These are phyloP conservation scores for Yponomeuta evonymella DNA, from an alignment of 2,888 invertebrate genomes.

Conservation along the genomic window DNA sequence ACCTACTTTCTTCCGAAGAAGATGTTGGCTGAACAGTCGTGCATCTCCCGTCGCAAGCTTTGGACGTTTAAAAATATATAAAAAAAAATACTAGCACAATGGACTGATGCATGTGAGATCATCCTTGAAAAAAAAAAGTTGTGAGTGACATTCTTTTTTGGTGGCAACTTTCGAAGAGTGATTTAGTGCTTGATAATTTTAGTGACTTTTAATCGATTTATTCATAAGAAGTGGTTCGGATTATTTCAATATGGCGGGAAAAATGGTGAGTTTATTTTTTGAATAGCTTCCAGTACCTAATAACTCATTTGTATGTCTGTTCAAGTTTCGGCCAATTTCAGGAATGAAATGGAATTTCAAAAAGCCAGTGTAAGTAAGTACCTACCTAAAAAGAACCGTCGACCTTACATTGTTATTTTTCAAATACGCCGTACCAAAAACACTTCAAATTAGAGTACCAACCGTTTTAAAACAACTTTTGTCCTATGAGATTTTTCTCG, in stretches of 20 bases:
- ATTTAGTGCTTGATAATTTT: conserved; percentile 34
- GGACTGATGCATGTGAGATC: conserved; percentile 25
- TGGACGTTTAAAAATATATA: conserved; percentile 29
- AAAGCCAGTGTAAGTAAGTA: too few species aligned
- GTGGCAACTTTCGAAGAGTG: conserved; percentile 20
- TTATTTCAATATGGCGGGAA: conserved; percentile 27
- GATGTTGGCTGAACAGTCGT: conserved; percentile 35
- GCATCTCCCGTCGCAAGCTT: conserved; percentile 24
- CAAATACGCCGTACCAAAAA: too few species aligned
- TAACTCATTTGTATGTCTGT: background rate
- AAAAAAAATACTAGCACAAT: conserved; percentile 22
- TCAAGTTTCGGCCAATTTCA: too few species aligned
- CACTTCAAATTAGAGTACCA: too few species aligned
- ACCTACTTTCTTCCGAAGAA: conserved; percentile 48
- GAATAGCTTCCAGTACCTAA: background rate
- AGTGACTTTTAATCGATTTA: conserved; percentile 26
- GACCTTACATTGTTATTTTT: too few species aligned
- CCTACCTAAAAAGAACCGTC: too few species aligned
- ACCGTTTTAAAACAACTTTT: too few species aligned
- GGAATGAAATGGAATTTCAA: too few species aligned
- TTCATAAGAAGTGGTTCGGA: conserved; percentile 29
- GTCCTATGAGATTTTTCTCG: too few species aligned
- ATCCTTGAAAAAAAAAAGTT: conserved; percentile 16
- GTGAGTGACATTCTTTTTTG: conserved; percentile 22
- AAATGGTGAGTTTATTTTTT: conserved; percentile 30